Evolutionary conservation across 1,140 invertebrate species (phyloP).

Genomic region (Drosophila nannoptera): DNA sequence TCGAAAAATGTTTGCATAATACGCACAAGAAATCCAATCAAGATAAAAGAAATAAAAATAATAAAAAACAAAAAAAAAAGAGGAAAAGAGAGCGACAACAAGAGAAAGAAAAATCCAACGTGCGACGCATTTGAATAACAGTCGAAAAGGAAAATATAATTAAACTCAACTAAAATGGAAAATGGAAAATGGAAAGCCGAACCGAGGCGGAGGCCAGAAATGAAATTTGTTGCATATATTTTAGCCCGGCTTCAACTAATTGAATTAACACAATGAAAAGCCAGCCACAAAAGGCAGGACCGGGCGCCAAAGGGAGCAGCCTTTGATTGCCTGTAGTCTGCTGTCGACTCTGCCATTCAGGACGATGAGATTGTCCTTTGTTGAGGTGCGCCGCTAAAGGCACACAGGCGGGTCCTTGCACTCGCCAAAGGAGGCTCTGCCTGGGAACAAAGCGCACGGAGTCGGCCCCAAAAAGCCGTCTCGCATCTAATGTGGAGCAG

Average conservation of each 20-base stretch:
- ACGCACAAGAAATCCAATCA: conserved; percentile 43
- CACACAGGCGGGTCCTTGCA: conserved; percentile 63
- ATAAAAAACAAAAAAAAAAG: no score
- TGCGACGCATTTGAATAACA: conserved; percentile 47
- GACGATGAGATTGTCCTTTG: conserved; percentile 39
- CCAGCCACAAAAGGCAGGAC: conserved; percentile 31
- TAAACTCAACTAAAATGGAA: conserved; percentile 42
- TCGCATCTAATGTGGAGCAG: conserved; percentile 29
- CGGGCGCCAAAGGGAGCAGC: conserved; percentile 3
- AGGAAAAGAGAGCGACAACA: no score
- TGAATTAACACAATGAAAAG: conserved; percentile 73
- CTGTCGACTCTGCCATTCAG: background rate
- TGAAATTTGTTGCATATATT: conserved; percentile 65
- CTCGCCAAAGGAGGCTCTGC: conserved; percentile 27
- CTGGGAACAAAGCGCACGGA: conserved; percentile 31
- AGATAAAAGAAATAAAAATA: background rate
- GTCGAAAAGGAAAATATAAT: conserved; percentile 24
- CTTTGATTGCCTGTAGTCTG: conserved; percentile 25
- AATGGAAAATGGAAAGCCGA: conserved; percentile 41
- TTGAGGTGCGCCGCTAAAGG: conserved; percentile 40
- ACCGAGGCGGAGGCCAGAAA: conserved; percentile 41
- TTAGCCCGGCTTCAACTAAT: conserved; percentile 57
- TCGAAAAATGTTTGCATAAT: conserved; percentile 61
- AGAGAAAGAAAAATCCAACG: conserved; percentile 28
- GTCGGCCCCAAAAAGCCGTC: conserved; percentile 26